Evolutionary conservation across 2,113 vertebrate species (phyloP).

Genomic region (Otocyon megalotis): DNA sequence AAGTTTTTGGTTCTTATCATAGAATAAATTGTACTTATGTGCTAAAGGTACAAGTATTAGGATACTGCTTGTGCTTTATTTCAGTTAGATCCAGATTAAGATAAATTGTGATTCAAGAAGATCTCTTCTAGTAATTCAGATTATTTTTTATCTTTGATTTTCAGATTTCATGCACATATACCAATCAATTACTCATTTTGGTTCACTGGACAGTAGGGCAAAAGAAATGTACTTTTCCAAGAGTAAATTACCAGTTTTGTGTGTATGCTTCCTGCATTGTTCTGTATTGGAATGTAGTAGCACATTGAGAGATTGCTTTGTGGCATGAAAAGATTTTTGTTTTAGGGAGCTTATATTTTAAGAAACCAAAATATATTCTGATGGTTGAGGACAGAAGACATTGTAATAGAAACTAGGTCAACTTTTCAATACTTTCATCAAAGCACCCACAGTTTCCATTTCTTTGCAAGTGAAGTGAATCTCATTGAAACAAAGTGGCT

Average conservation of each 20-base stretch:
- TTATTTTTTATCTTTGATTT: conserved; percentile 37
- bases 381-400: conserved; percentile 66
- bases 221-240: conserved; percentile 34
- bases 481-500: conserved; percentile 75
- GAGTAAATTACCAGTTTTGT: neutral
- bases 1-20: conserved; percentile 29
- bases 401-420: conserved; percentile 78
- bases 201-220: neutral
- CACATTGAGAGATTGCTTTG: conserved; percentile 42
- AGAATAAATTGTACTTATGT: conserved; percentile 20
- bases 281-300: conserved; percentile 41
- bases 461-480: conserved; percentile 73
- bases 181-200: conserved; percentile 33
- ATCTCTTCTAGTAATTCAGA: neutral
- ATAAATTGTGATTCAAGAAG: neutral
- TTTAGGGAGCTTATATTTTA: conserved; percentile 69
- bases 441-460: conserved; percentile 73
- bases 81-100: conserved; percentile 6
- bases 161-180: conserved; percentile 31
- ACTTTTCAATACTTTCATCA: conserved; percentile 76
- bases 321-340: conserved; percentile 59
- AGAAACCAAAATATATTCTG: conserved; percentile 72
- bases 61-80: conserved; percentile 52
- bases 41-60: neutral
- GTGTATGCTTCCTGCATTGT: neutral